These are phyloP conservation scores for Phalacrocorax carbo DNA, from an alignment of 2,113 vertebrate genomes.

Conservation along the genomic window DNA sequence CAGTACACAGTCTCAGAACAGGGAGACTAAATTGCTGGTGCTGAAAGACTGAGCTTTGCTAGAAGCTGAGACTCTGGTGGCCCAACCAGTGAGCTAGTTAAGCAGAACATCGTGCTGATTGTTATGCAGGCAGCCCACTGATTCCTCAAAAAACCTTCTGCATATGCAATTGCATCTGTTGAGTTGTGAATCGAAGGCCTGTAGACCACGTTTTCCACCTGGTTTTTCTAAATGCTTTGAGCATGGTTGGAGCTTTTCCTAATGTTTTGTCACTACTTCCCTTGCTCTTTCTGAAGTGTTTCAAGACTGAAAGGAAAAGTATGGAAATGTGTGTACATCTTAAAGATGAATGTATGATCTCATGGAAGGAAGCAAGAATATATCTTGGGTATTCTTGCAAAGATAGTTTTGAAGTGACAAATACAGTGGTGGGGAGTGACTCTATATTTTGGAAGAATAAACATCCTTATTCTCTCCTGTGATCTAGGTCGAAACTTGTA, in stretches of 20 bases:
- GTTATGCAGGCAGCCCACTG: not conserved
- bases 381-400: not conserved
- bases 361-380: not conserved
- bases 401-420: not conserved
- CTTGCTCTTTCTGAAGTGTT: not conserved
- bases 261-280: not conserved
- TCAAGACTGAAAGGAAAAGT: not conserved
- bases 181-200: not conserved
- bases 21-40: not conserved
- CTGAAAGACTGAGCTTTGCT: not conserved
- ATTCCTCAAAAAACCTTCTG: not conserved
- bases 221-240: not conserved
- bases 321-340: not conserved
- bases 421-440: not conserved
- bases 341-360: not conserved
- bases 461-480: not conserved
- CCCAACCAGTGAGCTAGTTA: not conserved
- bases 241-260: not conserved
- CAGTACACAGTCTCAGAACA: not conserved
- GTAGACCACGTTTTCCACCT: not conserved
- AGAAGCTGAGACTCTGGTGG: not conserved
- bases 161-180: not conserved
- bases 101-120: not conserved
- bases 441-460: not conserved
- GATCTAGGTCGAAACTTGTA: not conserved